These are phyloP conservation scores for Apamea crenata DNA, from an alignment of 2,888 invertebrate species.

Conservation along the genomic window DNA sequence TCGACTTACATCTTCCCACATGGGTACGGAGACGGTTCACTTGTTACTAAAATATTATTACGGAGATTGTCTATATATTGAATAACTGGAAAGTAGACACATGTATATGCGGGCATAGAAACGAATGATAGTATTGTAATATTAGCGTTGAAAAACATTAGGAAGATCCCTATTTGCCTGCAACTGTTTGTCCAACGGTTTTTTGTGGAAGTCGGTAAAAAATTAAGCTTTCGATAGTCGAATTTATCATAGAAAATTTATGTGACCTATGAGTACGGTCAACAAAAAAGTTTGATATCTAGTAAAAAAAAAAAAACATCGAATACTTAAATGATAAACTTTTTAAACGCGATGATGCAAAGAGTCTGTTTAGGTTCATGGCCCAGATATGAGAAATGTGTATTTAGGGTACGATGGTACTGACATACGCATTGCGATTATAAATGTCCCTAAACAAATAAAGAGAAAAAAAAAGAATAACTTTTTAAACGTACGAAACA, in stretches of 20 bases:
- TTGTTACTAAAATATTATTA: constrained; percentile 16
- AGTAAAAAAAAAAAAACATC: not conserved
- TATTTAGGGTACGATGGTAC: too few relatives aligned
- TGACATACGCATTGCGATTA: too few relatives aligned
- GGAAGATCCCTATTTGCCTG: constrained; percentile 39
- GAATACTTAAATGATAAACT: not conserved
- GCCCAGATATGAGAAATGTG: too few relatives aligned
- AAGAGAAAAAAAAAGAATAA: too few relatives aligned
- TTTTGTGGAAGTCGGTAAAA: constrained; percentile 3
- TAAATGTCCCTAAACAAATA: too few relatives aligned
- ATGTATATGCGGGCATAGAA: not conserved
- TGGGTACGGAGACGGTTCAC: not conserved
- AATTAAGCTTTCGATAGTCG: constrained; percentile 7
- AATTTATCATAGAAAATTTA: not conserved
- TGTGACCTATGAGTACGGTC: not conserved
- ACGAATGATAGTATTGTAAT: constrained; percentile 21
- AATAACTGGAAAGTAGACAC: constrained; percentile 17
- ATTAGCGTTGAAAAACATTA: constrained; percentile 28
- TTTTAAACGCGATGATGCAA: too few relatives aligned
- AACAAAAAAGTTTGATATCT: not conserved
- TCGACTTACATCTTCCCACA: not conserved
- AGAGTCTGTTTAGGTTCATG: too few relatives aligned
- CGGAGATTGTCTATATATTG: not conserved
- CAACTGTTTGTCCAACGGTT: constrained; percentile 14
- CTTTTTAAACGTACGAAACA: not conserved